Conservation (phyloP, 2,888 invertebrate genomes). For the Aleiodes leptofemur region DNA sequence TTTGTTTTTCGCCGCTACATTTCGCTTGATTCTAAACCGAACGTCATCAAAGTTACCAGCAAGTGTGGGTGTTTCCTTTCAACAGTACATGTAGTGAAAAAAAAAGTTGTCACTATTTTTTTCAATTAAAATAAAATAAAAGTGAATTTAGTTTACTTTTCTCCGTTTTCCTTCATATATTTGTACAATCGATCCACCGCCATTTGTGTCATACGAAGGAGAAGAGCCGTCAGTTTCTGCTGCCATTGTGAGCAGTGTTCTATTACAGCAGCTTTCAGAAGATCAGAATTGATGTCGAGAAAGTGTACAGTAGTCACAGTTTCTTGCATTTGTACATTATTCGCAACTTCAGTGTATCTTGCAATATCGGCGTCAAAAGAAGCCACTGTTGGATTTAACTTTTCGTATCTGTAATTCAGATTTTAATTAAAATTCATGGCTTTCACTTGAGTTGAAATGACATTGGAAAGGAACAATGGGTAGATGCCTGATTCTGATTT, state of each 20-base stretch:
- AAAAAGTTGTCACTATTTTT: too few species aligned
- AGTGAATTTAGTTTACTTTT: background rate
- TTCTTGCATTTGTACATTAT: slow-evolving; percentile 88
- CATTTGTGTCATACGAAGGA: slow-evolving; percentile 80
- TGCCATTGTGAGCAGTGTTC: slow-evolving; percentile 90
- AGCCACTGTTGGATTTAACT: slow-evolving; percentile 82
- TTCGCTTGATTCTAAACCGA: too few species aligned
- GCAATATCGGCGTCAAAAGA: slow-evolving; percentile 88
- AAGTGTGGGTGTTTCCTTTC: too few species aligned
- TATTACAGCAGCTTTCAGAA: slow-evolving; percentile 86
- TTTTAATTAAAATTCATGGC: background rate
- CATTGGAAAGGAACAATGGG: background rate
- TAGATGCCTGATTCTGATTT: background rate
- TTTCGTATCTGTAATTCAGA: slow-evolving; percentile 75
- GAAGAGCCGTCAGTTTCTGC: slow-evolving; percentile 82
- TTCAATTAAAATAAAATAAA: too few species aligned
- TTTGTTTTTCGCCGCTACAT: too few species aligned
- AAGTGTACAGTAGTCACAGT: slow-evolving; percentile 88
- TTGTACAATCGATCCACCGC: slow-evolving; percentile 81
- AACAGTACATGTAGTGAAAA: too few species aligned
- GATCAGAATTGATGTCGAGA: slow-evolving; percentile 85
- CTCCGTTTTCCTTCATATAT: slow-evolving; percentile 77
- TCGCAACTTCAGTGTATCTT: slow-evolving; percentile 86
- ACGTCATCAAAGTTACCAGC: too few species aligned
- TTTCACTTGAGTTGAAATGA: background rate